phyloP scores from a whole-genome alignment of 2,888 invertebrate species.

The Oscheius sp. region DNA sequence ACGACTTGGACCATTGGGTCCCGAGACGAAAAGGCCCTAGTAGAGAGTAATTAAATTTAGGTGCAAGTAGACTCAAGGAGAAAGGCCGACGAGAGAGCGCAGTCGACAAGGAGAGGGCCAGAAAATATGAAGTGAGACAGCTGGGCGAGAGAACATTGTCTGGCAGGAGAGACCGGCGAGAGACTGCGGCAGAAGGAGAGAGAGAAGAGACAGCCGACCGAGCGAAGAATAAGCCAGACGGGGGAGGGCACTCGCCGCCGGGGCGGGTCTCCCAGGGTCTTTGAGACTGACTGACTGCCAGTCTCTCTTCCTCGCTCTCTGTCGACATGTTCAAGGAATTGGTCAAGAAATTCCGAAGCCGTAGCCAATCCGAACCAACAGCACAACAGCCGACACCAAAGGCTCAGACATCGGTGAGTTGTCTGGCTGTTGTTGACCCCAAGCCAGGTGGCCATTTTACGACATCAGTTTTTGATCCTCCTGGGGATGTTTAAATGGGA shows the following conservation, averaged over 20 bases:
- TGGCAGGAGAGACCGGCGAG: background rate
- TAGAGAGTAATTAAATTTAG: background rate
- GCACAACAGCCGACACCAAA: too few species aligned
- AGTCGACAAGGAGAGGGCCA: background rate
- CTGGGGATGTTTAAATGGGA: too few species aligned
- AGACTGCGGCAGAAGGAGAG: background rate
- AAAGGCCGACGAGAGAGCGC: background rate
- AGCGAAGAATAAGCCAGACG: too few species aligned
- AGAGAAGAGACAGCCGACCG: background rate
- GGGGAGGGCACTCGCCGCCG: background rate
- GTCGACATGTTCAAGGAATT: constrained; percentile 2
- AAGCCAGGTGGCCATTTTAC: too few species aligned
- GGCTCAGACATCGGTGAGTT: too few species aligned
- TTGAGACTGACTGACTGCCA: background rate
- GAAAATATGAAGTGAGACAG: too few species aligned
- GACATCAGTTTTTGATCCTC: too few species aligned
- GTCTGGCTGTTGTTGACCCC: too few species aligned
- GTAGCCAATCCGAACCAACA: background rate
- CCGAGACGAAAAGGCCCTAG: background rate
- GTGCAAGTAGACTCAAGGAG: background rate
- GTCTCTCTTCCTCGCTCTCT: background rate
- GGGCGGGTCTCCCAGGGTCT: constrained; percentile 11
- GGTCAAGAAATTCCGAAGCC: constrained; percentile 7
- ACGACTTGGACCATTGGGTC: background rate
- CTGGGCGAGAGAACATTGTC: background rate